phyloP scores from a whole-genome alignment of 2,113 vertebrate species.

The Actenoides hombroni region DNA sequence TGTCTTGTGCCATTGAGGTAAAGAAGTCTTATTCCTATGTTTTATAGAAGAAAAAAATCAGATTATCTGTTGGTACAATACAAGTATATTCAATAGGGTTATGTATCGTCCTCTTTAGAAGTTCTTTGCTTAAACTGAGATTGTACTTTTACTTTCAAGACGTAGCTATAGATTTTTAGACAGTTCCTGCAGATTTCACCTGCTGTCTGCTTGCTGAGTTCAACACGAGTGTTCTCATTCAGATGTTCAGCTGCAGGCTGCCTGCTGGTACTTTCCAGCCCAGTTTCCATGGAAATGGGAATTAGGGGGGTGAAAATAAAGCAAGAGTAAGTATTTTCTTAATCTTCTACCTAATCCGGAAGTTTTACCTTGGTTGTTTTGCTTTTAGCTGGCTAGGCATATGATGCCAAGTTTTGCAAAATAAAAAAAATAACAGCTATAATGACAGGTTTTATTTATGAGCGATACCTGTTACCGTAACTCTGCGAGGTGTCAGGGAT shows the following conservation, averaged over 20 bases:
- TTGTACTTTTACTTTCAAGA: conserved; percentile 27
- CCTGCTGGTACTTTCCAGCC: conserved; percentile 57
- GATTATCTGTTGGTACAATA: neutral
- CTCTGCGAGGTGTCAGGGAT: neutral
- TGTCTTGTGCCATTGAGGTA: neutral
- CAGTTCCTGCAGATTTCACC: conserved; percentile 38
- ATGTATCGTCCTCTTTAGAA: neutral
- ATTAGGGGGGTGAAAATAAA: conserved; percentile 51
- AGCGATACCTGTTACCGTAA: neutral
- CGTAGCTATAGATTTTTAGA: conserved; percentile 18
- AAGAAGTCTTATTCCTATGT: neutral
- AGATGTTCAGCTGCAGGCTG: conserved; percentile 61
- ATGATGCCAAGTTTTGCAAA: neutral
- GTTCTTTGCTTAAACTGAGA: neutral
- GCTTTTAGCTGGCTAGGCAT: neutral
- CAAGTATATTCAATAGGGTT: neutral
- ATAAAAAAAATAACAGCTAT: neutral
- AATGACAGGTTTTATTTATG: neutral
- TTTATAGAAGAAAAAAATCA: neutral
- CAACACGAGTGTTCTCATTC: conserved; percentile 45
- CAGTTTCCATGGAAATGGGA: conserved; percentile 68
- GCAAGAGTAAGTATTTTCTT: conserved; percentile 30
- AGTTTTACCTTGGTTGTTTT: conserved; percentile 21
- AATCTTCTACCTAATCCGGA: conserved; percentile 53
- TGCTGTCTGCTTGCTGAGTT: conserved; percentile 58